phyloP scores from a whole-genome alignment of 92 coral and sea anemone species.

The Epizoanthus ramosus region DNA sequence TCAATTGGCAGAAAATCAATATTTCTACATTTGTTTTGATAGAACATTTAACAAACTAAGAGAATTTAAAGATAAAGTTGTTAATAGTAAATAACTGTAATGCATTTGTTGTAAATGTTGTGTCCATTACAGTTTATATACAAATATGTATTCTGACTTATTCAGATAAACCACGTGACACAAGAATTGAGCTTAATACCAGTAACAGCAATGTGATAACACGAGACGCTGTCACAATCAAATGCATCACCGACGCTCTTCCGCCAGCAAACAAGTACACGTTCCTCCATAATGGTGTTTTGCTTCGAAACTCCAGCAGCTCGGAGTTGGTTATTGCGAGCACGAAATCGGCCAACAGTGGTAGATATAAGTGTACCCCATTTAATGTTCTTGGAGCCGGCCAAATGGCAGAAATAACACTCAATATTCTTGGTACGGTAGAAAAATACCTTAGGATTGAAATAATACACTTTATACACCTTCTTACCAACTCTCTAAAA shows the following conservation, averaged over 20 bases:
- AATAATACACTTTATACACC: too few relatives aligned
- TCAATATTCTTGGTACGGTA: constrained; percentile 7
- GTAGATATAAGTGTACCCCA: constrained; percentile 2
- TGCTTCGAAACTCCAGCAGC: constrained; percentile 27
- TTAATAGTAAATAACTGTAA: too few relatives aligned
- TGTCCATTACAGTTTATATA: not conserved
- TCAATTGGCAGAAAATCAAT: too few relatives aligned
- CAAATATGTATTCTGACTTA: not conserved
- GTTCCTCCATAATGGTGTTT: not conserved
- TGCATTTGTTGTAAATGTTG: not conserved
- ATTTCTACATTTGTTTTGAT: too few relatives aligned
- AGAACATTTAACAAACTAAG: too few relatives aligned
- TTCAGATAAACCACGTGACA: constrained; percentile 39
- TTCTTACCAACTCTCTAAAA: too few relatives aligned
- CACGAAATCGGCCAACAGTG: not conserved
- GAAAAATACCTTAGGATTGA: too few relatives aligned
- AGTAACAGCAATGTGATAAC: constrained; percentile 9
- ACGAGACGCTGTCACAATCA: not conserved
- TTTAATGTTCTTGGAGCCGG: constrained; percentile 35
- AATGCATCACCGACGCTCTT: constrained; percentile 20
- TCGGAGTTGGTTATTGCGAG: constrained; percentile 2
- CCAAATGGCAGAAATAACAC: not conserved
- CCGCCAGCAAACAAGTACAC: constrained; percentile 6
- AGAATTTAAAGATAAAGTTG: too few relatives aligned
- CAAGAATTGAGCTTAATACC: not conserved